phyloP scores from a whole-genome alignment of 2,888 invertebrate species.

The Ormyrus nitidulus region DNA sequence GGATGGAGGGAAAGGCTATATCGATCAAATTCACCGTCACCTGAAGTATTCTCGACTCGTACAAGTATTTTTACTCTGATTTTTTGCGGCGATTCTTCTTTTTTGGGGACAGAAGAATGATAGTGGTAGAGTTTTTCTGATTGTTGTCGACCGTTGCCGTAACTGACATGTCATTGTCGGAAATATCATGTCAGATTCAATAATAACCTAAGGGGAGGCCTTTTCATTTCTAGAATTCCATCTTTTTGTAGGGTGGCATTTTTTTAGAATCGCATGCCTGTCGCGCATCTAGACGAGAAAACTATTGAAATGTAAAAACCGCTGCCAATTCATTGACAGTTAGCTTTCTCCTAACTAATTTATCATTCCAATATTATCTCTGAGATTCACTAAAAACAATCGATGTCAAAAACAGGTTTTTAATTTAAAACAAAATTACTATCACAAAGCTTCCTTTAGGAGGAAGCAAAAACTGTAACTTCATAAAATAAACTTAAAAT shows the following conservation, averaged over 20 bases:
- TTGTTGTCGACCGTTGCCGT: constrained; percentile 25
- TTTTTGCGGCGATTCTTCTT: constrained; percentile 6
- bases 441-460: too few species aligned
- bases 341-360: too few species aligned
- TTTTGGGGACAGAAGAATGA: background rate
- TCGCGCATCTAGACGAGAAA: too few species aligned
- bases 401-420: too few species aligned
- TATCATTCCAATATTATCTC: too few species aligned
- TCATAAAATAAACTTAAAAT: too few species aligned
- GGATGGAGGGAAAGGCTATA: constrained; percentile 56
- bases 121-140: background rate
- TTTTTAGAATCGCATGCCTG: background rate
- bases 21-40: constrained; percentile 72
- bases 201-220: constrained; percentile 34
- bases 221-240: constrained; percentile 39
- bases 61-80: constrained; percentile 73
- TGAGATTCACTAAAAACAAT: too few species aligned
- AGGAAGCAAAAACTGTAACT: too few species aligned
- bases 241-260: constrained; percentile 24
- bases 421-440: too few species aligned
- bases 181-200: constrained; percentile 30
- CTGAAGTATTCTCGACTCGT: constrained; percentile 64
- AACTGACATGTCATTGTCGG: background rate
- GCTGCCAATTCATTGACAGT: too few species aligned
- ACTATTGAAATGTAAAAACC: too few species aligned